phyloP scores from a whole-genome alignment of 2,888 invertebrate species.

The Nasonia oneida region DNA sequence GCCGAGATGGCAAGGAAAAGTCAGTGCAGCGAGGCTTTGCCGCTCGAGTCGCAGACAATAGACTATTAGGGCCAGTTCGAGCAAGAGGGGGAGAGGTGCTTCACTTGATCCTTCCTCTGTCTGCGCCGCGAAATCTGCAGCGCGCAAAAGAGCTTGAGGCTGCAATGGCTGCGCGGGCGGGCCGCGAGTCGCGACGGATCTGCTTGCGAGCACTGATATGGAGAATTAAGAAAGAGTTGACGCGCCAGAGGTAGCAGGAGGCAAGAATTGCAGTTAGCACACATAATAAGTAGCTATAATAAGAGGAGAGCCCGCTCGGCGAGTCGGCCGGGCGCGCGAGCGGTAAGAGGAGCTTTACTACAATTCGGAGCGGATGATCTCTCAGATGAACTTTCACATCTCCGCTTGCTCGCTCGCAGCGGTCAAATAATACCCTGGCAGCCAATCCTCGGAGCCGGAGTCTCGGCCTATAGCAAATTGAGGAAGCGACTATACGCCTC shows the following conservation, averaged over 20 bases:
- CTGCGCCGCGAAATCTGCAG: slow-evolving; percentile 27
- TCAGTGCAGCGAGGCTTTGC: slow-evolving; percentile 37
- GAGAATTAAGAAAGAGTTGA: too few relatives aligned
- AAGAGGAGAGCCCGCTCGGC: not conserved
- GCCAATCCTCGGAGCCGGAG: slow-evolving; percentile 49
- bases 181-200: too few relatives aligned
- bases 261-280: too few relatives aligned
- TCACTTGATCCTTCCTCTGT: slow-evolving; percentile 40
- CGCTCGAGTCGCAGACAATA: slow-evolving; percentile 57
- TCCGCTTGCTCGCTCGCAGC: slow-evolving; percentile 56
- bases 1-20: not conserved
- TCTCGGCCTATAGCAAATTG: slow-evolving; percentile 65
- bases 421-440: slow-evolving; percentile 67
- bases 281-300: too few relatives aligned
- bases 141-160: slow-evolving; percentile 27
- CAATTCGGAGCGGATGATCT: slow-evolving; percentile 69
- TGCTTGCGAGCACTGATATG: too few relatives aligned
- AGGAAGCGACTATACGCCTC: slow-evolving; percentile 65
- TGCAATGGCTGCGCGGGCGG: too few relatives aligned
- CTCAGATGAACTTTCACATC: slow-evolving; percentile 71
- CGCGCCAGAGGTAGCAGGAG: too few relatives aligned
- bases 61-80: slow-evolving; percentile 57
- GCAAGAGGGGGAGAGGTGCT: slow-evolving; percentile 30
- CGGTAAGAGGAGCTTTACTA: slow-evolving; percentile 44
- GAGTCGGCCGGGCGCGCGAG: not conserved